Evolutionary conservation across 1,140 invertebrate species (phyloP).

Genomic region (Euwallacea similis): DNA sequence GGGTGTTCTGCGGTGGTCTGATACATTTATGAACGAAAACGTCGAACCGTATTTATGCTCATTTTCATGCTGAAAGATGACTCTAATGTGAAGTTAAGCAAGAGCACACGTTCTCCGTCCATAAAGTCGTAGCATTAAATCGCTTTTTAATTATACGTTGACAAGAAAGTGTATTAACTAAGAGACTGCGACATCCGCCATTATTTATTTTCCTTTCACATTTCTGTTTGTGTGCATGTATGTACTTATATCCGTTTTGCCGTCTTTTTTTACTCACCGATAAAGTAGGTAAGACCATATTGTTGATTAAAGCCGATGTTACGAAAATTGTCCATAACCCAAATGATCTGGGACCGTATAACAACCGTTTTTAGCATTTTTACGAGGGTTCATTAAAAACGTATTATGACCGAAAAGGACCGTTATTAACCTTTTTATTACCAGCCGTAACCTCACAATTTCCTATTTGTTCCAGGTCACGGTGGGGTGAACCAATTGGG

Average conservation of each 20-base stretch:
- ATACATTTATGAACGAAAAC: slow-evolving; percentile 1
- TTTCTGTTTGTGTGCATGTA: background rate
- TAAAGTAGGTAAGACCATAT: slow-evolving; percentile 8
- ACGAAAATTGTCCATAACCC: slow-evolving; percentile 23
- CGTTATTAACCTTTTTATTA: background rate
- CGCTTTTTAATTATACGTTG: background rate
- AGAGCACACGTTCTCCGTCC: no score
- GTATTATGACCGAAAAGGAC: background rate
- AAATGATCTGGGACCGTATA: slow-evolving; percentile 21
- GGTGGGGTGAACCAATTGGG: slow-evolving; percentile 95
- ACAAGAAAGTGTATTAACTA: background rate
- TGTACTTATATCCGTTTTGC: background rate
- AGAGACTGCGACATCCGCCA: background rate
- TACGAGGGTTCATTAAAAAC: slow-evolving; percentile 29
- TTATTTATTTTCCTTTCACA: slow-evolving; percentile 16
- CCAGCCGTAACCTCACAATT: no score
- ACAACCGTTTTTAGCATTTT: slow-evolving; percentile 21
- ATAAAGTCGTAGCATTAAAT: no score
- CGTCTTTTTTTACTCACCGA: background rate
- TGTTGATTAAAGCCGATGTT: slow-evolving; percentile 9
- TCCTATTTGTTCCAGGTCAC: slow-evolving; percentile 69
- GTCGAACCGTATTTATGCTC: background rate
- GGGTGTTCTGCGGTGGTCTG: background rate
- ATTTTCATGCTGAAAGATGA: no score
- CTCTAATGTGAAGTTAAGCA: no score